Conservation (phyloP, 1,140 invertebrate genomes). For the Elymnias hypermnestra region DNA sequence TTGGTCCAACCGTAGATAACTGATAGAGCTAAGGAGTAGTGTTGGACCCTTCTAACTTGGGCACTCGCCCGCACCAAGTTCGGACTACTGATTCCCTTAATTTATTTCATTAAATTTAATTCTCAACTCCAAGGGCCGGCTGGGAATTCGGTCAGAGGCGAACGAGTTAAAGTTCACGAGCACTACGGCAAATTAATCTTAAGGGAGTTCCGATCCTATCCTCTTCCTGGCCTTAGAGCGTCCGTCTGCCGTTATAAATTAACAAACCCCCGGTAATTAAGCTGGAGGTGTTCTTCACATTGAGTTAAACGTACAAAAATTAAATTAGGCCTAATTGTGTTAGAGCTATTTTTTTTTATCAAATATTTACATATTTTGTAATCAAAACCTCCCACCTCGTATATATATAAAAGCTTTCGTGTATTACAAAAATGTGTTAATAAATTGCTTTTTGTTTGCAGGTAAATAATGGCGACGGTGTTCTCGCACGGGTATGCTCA, state of each 20-base stretch:
- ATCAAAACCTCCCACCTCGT: no score
- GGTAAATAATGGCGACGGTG: constrained; percentile 6
- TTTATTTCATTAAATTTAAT: constrained; percentile 74
- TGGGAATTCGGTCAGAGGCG: constrained; percentile 68
- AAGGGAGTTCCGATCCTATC: constrained; percentile 69
- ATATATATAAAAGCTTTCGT: not conserved
- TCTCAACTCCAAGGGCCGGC: constrained; percentile 55
- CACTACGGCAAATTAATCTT: constrained; percentile 72
- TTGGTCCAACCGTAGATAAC: no score
- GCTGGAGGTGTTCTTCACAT: constrained; percentile 59
- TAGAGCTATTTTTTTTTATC: constrained; percentile 44
- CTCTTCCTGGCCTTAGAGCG: constrained; percentile 52
- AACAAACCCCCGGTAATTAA: constrained; percentile 69
- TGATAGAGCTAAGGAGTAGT: no score
- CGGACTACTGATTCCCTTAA: constrained; percentile 54
- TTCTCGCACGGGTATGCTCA: not conserved
- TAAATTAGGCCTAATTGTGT: constrained; percentile 62
- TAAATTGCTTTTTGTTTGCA: constrained; percentile 16
- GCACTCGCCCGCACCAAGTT: constrained; percentile 36
- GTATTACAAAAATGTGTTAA: not conserved
- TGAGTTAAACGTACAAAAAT: constrained; percentile 62
- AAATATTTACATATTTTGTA: constrained; percentile 9
- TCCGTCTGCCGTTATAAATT: constrained; percentile 66
- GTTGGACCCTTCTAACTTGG: no score
- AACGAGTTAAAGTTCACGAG: constrained; percentile 71